Percentiles rank a stretch among this genome's conserved stretches.
phyloP scores from a whole-genome alignment of 2,113 vertebrate species.

The Aramus guarauna region DNA sequence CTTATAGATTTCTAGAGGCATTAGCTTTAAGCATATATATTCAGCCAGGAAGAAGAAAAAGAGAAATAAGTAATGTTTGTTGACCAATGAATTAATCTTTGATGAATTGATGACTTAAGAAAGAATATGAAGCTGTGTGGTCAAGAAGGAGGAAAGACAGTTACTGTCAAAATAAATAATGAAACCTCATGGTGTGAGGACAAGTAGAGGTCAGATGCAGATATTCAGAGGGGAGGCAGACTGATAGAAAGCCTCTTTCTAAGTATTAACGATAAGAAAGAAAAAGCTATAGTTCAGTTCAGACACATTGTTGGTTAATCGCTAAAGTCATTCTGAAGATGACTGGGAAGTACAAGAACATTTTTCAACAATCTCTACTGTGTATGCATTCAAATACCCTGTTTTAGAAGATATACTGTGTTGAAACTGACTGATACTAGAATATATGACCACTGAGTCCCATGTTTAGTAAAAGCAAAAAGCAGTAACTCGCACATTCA shows the following conservation, averaged over 20 bases:
- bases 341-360: slow-evolving; percentile 23
- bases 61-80: background rate
- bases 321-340: slow-evolving; percentile 49
- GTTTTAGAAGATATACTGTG: slow-evolving; percentile 38
- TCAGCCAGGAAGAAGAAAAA: background rate
- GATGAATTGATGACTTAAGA: background rate
- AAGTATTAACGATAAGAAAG: slow-evolving; percentile 40
- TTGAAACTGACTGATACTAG: slow-evolving; percentile 35
- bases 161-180: slow-evolving; percentile 34
- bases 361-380: slow-evolving; percentile 41
- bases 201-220: slow-evolving; percentile 26
- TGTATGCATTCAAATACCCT: slow-evolving; percentile 60
- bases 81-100: background rate
- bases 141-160: background rate
- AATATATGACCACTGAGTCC: slow-evolving; percentile 16
- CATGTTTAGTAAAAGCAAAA: background rate
- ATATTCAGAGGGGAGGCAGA: background rate
- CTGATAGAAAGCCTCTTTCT: slow-evolving; percentile 35
- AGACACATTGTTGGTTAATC: slow-evolving; percentile 51
- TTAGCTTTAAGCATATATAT: background rate
- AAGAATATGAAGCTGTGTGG: background rate
- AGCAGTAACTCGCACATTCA: background rate
- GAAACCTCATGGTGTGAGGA: background rate
- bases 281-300: slow-evolving; percentile 18
- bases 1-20: background rate